Percentiles rank a stretch among this genome's conserved stretches.
Conservation (phyloP, 1,140 invertebrate species). For the Penaeus vannamei region DNA sequence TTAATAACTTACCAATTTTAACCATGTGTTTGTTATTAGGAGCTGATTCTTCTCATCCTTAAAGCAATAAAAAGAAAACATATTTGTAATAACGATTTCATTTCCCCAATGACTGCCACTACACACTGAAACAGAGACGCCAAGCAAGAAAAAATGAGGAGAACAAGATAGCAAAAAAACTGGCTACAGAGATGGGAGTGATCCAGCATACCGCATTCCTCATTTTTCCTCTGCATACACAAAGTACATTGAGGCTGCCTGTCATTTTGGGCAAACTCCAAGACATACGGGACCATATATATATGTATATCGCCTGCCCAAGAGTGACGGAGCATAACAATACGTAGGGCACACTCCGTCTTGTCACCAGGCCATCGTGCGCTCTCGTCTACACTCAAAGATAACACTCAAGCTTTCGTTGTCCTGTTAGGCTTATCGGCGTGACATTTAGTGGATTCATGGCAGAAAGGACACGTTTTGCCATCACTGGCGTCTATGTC, state of each 20-base stretch:
- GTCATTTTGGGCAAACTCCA: slow-evolving; percentile 66
- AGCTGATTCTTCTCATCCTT: slow-evolving; percentile 94
- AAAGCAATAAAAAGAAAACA: slow-evolving; percentile 73
- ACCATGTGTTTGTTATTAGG: slow-evolving; percentile 93
- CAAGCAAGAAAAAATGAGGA: slow-evolving; percentile 70
- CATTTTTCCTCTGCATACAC: slow-evolving; percentile 66
- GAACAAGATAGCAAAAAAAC: slow-evolving; percentile 51
- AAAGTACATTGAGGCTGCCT: slow-evolving; percentile 66
- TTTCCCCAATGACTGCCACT: slow-evolving; percentile 68
- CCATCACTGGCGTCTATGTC: too few relatives aligned
- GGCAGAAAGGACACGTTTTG: too few relatives aligned
- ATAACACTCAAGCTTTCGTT: not conserved
- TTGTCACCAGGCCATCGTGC: slow-evolving; percentile 1
- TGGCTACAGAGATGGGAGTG: slow-evolving; percentile 48
- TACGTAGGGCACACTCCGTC: slow-evolving; percentile 19
- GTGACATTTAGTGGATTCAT: too few relatives aligned
- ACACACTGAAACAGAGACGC: slow-evolving; percentile 68
- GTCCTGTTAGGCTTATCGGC: too few relatives aligned
- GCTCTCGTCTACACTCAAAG: not conserved
- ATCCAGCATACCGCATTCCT: slow-evolving; percentile 60
- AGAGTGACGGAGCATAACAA: slow-evolving; percentile 56
- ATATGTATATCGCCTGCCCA: slow-evolving; percentile 53
- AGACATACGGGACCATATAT: slow-evolving; percentile 59
- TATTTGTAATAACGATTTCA: slow-evolving; percentile 69
- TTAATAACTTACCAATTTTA: slow-evolving; percentile 84